Base-by-base conservation (phyloP, 2,888 invertebrate genomes). In the Byasa hedistus region DNA sequence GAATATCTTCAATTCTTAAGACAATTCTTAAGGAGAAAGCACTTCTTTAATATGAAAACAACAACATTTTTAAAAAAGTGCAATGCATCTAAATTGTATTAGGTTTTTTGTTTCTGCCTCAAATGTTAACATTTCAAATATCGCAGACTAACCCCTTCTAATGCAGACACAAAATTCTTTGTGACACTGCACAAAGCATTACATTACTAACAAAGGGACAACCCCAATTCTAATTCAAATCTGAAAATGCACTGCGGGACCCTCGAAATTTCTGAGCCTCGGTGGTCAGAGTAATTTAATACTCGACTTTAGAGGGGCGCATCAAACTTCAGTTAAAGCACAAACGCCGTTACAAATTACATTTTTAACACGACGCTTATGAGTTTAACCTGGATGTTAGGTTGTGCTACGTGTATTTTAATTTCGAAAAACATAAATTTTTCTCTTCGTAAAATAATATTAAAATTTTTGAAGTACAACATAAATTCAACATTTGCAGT, bases 241-340 rank as follows among this genome's bases (percentile, higher is more conserved):
- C 72, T 72, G 56, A 72, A 74, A 73, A 73, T 75, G 75, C 71
- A 78, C 75, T 80, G 71, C 74, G 78, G 76, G 75, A 76, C 81
- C 80, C 84, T 84, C 73, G 72, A 79, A 78, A 77, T 71, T 76
- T 76, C 75, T 71, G 72, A 76, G 71, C 70, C 76, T 73, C 76
- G 73, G 76, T 81, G 87, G 88, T 87, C 89, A 87, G 76, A 76
- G 84, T 81, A 85, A 87, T 79, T 77, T 78, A 80, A 86, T 81
- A 85, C 82, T 77, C 79, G 82, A 82, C 80, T 82, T 72, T 66
- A 68, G 64, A 68, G 72, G 63, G 66, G 61, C 39, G 44, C 63
- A 62, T 57, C 64, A 52, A 39, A 54, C 8, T 63, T 60, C 57
- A 52, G 51, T 59, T n/a, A 55, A 48, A 48, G 36, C 55, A 58